A percentile compares a stretch with the other conserved stretches of the same genome.
Evolutionary conservation across 2,888 invertebrate genomes (phyloP).

Genomic region (Trachelus stipa): DNA sequence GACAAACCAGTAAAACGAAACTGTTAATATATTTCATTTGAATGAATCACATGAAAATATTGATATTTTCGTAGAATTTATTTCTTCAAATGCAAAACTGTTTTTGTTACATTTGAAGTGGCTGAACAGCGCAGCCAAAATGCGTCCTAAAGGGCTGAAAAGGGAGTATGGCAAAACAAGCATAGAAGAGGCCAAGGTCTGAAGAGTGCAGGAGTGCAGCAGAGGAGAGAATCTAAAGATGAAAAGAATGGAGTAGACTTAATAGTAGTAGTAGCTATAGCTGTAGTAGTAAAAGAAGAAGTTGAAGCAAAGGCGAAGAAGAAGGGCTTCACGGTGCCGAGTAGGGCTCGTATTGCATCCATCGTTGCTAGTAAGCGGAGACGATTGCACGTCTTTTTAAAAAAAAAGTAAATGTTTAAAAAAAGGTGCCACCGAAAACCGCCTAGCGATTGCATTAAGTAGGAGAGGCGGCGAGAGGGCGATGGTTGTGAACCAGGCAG

Average conservation of each 20-base stretch:
- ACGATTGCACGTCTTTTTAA: slow-evolving; percentile 49
- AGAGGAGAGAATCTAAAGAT: background rate
- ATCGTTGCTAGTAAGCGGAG: slow-evolving; percentile 58
- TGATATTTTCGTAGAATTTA: background rate
- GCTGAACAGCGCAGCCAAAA: background rate
- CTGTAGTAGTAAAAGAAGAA: background rate
- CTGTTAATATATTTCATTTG: background rate
- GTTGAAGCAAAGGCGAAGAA: slow-evolving; percentile 18
- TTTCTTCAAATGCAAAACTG: background rate
- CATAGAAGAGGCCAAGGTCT: background rate
- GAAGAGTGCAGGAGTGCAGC: background rate
- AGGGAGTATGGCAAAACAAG: background rate
- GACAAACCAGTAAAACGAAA: background rate
- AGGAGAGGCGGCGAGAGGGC: slow-evolving; percentile 40
- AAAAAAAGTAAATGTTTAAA: slow-evolving; percentile 22
- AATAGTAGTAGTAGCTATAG: background rate
- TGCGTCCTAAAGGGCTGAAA: background rate
- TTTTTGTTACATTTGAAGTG: background rate
- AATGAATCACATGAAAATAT: background rate
- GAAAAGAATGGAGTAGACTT: background rate
- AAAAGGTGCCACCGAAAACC: slow-evolving; percentile 54
- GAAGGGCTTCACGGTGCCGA: slow-evolving; percentile 41
- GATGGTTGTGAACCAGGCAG: slow-evolving; percentile 40
- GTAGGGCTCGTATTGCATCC: slow-evolving; percentile 57
- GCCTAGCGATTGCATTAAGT: slow-evolving; percentile 64